These are phyloP conservation scores for Aldrovandia affinis DNA, from an alignment of 2,797 vertebrate species.

Conservation along the genomic window DNA sequence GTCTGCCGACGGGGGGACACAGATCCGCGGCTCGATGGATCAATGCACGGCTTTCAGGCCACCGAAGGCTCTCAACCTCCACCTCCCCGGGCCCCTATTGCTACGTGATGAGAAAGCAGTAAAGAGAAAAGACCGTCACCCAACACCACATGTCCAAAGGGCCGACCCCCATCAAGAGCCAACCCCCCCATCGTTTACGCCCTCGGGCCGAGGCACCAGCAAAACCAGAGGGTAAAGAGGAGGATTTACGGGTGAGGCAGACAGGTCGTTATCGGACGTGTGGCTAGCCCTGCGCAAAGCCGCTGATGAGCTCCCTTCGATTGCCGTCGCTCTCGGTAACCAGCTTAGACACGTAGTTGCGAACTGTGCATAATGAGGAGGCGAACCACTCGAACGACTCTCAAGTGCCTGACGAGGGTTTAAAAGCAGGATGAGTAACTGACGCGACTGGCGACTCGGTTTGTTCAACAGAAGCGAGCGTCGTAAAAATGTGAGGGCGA, in stretches of 20 bases:
- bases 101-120: not conserved
- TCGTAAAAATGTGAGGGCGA: not conserved
- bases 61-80: not conserved
- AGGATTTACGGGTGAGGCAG: not conserved
- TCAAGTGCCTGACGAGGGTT: not conserved
- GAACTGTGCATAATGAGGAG: not conserved
- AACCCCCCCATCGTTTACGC: not conserved
- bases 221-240: not conserved
- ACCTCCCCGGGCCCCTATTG: not conserved
- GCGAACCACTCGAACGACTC: not conserved
- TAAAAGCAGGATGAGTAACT: not conserved
- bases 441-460: not conserved
- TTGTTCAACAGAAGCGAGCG: not conserved
- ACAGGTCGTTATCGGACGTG: constrained; percentile 2
- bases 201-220: not conserved
- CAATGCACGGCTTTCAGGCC: constrained; percentile 12
- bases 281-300: not conserved
- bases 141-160: not conserved
- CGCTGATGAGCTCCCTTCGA: not conserved
- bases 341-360: not conserved
- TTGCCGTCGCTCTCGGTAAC: not conserved
- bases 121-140: not conserved
- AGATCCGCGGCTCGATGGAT: not conserved
- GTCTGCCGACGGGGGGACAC: not conserved
- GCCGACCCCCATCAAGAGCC: no score